These are phyloP conservation scores for Pelodiscus sinensis DNA, from an alignment of 2,113 vertebrate species.

Conservation along the genomic window DNA sequence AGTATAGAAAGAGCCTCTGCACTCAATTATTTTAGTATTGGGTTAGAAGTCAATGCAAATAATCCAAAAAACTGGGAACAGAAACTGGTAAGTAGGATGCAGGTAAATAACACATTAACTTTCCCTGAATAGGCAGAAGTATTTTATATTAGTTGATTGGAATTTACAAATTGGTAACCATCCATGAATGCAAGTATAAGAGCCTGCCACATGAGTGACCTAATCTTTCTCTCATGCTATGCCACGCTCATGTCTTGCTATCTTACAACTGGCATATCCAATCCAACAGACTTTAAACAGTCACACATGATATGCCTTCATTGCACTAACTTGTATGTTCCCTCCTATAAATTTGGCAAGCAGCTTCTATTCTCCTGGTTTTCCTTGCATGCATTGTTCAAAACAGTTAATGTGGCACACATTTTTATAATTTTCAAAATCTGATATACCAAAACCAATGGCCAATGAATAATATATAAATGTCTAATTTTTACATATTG, in stretches of 20 bases:
- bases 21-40: neutral
- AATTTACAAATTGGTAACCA: neutral
- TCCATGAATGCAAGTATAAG: neutral
- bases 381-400: neutral
- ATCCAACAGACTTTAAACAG: neutral
- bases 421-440: neutral
- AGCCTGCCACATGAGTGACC: neutral
- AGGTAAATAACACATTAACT: neutral
- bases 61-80: neutral
- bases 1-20: neutral
- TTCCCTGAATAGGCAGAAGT: neutral
- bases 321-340: too few species aligned
- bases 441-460: neutral
- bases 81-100: neutral
- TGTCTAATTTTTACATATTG: neutral
- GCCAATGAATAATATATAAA: neutral
- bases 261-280: neutral
- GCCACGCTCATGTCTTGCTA: neutral
- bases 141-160: neutral
- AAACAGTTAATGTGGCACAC: neutral
- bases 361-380: accelerated
- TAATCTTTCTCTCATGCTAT: neutral
- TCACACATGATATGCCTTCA: neutral
- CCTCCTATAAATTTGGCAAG: neutral
- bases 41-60: neutral